Conservation (phyloP, 2,113 vertebrate species). For the Anhinga anhinga region DNA sequence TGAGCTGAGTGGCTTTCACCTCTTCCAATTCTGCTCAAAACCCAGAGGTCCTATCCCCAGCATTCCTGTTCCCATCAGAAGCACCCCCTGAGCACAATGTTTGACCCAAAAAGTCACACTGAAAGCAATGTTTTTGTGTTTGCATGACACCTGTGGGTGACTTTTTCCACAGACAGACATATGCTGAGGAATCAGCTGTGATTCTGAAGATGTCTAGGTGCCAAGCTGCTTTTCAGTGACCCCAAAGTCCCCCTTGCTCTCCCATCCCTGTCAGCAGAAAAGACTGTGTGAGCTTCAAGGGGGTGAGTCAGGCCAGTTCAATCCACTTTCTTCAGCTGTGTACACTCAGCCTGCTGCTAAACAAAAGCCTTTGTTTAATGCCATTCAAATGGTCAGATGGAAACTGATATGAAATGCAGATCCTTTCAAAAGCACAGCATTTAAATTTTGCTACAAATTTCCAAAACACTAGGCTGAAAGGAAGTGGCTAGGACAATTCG, state of each 20-base stretch:
- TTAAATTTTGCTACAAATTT: neutral
- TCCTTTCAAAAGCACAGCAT: neutral
- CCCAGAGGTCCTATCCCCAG: neutral
- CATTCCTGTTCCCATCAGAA: neutral
- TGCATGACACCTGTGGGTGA: neutral
- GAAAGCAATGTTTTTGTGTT: neutral
- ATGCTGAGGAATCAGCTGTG: neutral
- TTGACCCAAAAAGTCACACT: neutral
- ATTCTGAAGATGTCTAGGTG: neutral
- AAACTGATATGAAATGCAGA: slow-evolving; percentile 22
- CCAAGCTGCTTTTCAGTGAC: neutral
- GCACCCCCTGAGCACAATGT: neutral
- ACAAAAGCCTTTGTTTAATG: slow-evolving; percentile 54
- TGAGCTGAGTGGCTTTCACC: neutral
- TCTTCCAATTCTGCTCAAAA: neutral
- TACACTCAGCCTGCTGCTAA: slow-evolving; percentile 10
- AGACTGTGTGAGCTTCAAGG: neutral
- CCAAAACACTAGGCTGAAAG: neutral
- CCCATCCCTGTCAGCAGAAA: neutral
- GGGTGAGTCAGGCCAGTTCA: slow-evolving; percentile 4
- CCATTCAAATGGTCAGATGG: slow-evolving; percentile 1
- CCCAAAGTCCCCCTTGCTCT: neutral
- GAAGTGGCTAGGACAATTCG: neutral
- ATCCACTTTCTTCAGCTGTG: slow-evolving; percentile 40
- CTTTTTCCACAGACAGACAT: neutral